phyloP scores from a whole-genome alignment of 2,797 vertebrate genomes.

The Tamandua tetradactyla region DNA sequence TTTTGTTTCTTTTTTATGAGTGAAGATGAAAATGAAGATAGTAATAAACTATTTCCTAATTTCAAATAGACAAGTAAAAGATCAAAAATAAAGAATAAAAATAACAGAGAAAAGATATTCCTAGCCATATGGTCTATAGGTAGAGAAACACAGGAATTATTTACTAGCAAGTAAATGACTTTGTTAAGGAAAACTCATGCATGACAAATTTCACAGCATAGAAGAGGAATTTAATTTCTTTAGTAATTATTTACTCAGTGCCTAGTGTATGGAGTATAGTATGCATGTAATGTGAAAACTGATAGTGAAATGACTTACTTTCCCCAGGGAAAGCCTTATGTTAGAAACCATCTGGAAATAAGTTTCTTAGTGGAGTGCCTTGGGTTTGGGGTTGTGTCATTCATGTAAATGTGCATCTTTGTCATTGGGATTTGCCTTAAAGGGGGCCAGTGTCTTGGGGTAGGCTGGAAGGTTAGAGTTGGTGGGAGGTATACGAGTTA shows the following conservation, averaged over 20 bases:
- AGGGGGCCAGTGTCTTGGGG: too few relatives aligned
- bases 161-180: background rate
- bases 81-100: background rate
- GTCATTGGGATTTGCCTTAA: too few relatives aligned
- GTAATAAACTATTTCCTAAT: background rate
- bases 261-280: background rate
- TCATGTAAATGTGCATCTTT: background rate
- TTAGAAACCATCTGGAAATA: background rate
- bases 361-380: too few relatives aligned
- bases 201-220: accelerated
- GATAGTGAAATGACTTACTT: background rate
- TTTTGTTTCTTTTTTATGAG: background rate
- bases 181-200: accelerated
- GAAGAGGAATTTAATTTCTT: background rate
- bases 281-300: accelerated
- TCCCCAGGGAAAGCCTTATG: background rate
- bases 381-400: too few relatives aligned
- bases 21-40: background rate
- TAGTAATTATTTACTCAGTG: background rate
- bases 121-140: background rate
- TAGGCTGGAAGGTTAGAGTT: too few relatives aligned
- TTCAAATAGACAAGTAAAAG: background rate
- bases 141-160: background rate
- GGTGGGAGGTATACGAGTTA: background rate
- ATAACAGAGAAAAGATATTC: background rate